phyloP scores from a whole-genome alignment of 1,140 invertebrate species.

The Carcinoscorpius rotundicauda region DNA sequence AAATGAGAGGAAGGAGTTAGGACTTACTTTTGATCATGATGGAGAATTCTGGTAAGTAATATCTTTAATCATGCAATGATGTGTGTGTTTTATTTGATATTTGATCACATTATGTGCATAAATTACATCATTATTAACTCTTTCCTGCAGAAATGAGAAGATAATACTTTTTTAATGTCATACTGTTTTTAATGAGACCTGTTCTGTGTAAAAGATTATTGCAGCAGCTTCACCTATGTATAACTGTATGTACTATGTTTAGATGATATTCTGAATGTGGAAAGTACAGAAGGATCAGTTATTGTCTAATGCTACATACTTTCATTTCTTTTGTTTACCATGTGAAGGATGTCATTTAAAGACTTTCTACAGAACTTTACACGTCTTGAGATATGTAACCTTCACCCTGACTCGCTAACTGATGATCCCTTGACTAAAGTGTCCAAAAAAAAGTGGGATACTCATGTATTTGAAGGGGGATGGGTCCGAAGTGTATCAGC shows the following conservation, averaged over 20 bases:
- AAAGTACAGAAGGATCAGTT: background rate
- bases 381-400: constrained; percentile 26
- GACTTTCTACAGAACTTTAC: constrained; percentile 26
- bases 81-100: background rate
- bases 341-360: constrained; percentile 23
- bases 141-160: too few relatives aligned
- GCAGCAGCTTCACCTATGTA: too few relatives aligned
- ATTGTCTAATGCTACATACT: background rate
- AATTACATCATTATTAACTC: too few relatives aligned
- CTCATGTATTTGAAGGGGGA: constrained; percentile 83
- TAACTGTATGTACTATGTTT: too few relatives aligned
- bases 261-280: background rate
- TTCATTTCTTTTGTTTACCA: background rate
- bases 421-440: constrained; percentile 50
- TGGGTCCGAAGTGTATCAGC: constrained; percentile 87
- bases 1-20: constrained; percentile 74
- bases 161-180: too few relatives aligned
- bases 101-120: too few relatives aligned
- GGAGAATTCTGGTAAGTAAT: constrained; percentile 82
- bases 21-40: constrained; percentile 83
- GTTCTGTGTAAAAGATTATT: too few relatives aligned
- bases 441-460: constrained; percentile 66
- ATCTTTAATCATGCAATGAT: background rate
- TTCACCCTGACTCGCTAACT: constrained; percentile 59
- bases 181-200: too few relatives aligned